phyloP scores from a whole-genome alignment of 2,888 invertebrate species.

The Pegoplata infirma region DNA sequence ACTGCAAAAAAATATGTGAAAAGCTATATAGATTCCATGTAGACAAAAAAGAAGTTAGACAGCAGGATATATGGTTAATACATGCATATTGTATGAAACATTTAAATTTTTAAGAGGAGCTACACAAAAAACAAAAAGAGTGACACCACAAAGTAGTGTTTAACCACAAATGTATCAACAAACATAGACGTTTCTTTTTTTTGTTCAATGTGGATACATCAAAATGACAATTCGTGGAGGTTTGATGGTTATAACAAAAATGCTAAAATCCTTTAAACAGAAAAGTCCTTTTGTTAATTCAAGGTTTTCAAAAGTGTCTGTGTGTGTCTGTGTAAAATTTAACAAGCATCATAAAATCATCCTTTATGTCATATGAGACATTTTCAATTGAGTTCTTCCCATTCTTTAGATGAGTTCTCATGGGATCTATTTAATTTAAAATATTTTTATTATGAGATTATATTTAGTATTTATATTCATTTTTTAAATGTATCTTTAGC shows the following conservation, averaged over 20 bases:
- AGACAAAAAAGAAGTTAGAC: constrained; percentile 7
- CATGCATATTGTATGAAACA: constrained; percentile 22
- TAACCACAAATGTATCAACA: constrained; percentile 36
- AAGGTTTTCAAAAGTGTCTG: neutral
- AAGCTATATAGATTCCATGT: neutral
- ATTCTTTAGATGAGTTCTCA: constrained; percentile 64
- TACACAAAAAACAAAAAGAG: neutral
- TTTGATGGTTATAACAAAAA: neutral
- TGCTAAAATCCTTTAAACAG: neutral
- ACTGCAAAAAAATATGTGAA: constrained; percentile 2
- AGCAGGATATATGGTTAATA: constrained; percentile 11
- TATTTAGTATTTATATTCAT: constrained; percentile 60
- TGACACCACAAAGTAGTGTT: constrained; percentile 48
- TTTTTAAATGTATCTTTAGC: constrained; percentile 57
- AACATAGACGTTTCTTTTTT: neutral
- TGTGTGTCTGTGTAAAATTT: constrained; percentile 43
- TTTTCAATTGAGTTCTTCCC: constrained; percentile 57
- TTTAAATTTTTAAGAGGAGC: constrained; percentile 43
- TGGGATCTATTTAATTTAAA: constrained; percentile 74
- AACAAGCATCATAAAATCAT: constrained; percentile 74
- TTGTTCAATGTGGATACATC: neutral
- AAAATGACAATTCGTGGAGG: neutral
- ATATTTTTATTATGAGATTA: constrained; percentile 73
- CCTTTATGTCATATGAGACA: constrained; percentile 76
- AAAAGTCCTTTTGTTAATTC: constrained; percentile 27